phyloP scores from a whole-genome alignment of 1,140 invertebrate species.

The Pseudomyrmex concolor region DNA sequence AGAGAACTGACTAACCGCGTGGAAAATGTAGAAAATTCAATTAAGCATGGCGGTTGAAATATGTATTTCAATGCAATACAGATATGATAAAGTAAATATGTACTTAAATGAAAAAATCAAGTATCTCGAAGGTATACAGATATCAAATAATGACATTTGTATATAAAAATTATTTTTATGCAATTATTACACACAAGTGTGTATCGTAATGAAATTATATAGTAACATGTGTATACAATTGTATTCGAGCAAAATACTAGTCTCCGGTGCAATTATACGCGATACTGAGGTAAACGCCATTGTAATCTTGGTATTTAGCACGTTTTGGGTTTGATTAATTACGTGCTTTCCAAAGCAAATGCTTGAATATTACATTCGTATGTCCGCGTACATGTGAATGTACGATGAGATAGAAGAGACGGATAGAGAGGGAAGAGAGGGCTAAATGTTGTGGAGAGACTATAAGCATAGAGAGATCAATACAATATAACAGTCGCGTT shows the following conservation, averaged over 20 bases:
- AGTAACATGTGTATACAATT: not conserved
- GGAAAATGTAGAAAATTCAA: slow-evolving; percentile 41
- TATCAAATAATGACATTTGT: slow-evolving; percentile 9
- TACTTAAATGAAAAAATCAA: not conserved
- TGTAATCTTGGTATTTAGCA: slow-evolving; percentile 47
- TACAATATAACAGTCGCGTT: slow-evolving; percentile 36
- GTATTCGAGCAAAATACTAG: not conserved
- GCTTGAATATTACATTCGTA: slow-evolving; percentile 28
- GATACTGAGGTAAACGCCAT: not conserved
- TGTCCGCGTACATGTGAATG: slow-evolving; percentile 9
- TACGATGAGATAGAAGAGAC: not conserved
- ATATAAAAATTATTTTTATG: not conserved
- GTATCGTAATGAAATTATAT: not conserved
- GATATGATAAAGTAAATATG: not conserved
- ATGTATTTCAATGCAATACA: not conserved
- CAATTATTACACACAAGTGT: not conserved
- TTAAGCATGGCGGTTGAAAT: slow-evolving; percentile 20
- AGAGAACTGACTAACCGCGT: no score
- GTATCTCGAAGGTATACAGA: not conserved
- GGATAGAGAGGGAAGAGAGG: not conserved
- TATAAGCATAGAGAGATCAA: slow-evolving; percentile 32
- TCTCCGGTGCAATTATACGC: not conserved
- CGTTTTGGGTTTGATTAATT: slow-evolving; percentile 45
- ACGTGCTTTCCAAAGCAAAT: slow-evolving; percentile 7
- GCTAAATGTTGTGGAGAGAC: slow-evolving; percentile 29